phyloP scores from a whole-genome alignment of 2,797 vertebrate species.

The Eutrigla gurnardus region DNA sequence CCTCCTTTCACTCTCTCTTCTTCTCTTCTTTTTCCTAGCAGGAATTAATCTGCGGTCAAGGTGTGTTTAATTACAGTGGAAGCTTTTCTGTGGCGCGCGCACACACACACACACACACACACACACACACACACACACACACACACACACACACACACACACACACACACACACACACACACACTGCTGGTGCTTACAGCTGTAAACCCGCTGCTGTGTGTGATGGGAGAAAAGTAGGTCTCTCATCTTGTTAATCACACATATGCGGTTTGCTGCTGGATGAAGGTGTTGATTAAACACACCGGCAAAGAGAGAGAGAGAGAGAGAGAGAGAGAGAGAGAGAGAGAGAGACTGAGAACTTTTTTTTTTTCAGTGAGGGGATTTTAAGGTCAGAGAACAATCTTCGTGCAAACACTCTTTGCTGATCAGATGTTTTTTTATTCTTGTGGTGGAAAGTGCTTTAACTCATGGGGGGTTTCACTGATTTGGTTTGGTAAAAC shows the following conservation, averaged over 20 bases:
- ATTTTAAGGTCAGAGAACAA: slow-evolving; percentile 38
- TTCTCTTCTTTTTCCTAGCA: slow-evolving; percentile 51
- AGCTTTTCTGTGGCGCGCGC: slow-evolving; percentile 24
- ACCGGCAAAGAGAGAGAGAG: slow-evolving; percentile 18
- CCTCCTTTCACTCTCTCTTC: slow-evolving; percentile 14
- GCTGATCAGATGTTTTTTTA: slow-evolving; percentile 5
- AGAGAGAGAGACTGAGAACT: slow-evolving; percentile 11
- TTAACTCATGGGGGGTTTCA: neutral
- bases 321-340: slow-evolving; percentile 17
- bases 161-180: slow-evolving; percentile 3
- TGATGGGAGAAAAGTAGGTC: slow-evolving; percentile 71
- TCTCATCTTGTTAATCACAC: slow-evolving; percentile 75
- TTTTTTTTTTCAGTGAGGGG: slow-evolving; percentile 13
- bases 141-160: slow-evolving; percentile 12
- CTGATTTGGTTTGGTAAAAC: neutral
- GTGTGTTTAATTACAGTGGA: slow-evolving; percentile 66
- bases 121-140: slow-evolving; percentile 23
- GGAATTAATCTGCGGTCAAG: slow-evolving; percentile 52
- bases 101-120: slow-evolving; percentile 20
- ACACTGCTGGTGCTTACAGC: slow-evolving; percentile 52
- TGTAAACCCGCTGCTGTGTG: slow-evolving; percentile 54
- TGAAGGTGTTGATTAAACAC: slow-evolving; percentile 75
- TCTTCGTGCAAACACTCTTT: neutral
- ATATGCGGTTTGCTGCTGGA: slow-evolving; percentile 45
- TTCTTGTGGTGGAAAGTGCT: neutral